phyloP scores from a whole-genome alignment of 1,140 invertebrate genomes.

The Pantala flavescens region DNA sequence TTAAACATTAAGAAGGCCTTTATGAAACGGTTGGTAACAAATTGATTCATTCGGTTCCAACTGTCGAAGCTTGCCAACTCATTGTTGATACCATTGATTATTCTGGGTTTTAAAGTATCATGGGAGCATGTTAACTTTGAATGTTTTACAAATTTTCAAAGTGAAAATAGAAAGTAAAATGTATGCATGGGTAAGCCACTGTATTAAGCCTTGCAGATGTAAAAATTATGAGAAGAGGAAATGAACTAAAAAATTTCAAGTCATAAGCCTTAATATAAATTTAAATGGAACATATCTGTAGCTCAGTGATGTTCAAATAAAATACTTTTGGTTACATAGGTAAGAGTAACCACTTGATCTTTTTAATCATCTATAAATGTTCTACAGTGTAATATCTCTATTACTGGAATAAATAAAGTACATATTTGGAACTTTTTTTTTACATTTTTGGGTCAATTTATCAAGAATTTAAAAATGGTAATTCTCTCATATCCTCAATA shows the following conservation, averaged over 20 bases:
- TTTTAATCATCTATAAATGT: conserved; percentile 1
- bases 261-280: not conserved
- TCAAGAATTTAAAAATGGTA: too few species aligned
- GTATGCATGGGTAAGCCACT: not conserved
- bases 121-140: not conserved
- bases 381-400: conserved; percentile 2
- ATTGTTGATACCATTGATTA: not conserved
- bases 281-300: not conserved
- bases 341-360: not conserved
- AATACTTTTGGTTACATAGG: not conserved
- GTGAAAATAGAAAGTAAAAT: not conserved
- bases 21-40: not conserved
- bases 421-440: not conserved
- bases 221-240: not conserved
- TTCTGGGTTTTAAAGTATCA: not conserved
- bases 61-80: not conserved
- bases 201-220: not conserved
- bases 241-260: not conserved
- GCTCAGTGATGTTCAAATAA: not conserved
- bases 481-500: too few species aligned
- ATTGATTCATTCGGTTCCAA: not conserved
- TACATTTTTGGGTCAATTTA: not conserved
- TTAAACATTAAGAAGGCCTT: not conserved
- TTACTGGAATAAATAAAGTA: not conserved
- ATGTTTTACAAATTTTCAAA: not conserved